Base-by-base conservation (phyloP, 2,113 vertebrate genomes). In the Rutilus rutilus region DNA sequence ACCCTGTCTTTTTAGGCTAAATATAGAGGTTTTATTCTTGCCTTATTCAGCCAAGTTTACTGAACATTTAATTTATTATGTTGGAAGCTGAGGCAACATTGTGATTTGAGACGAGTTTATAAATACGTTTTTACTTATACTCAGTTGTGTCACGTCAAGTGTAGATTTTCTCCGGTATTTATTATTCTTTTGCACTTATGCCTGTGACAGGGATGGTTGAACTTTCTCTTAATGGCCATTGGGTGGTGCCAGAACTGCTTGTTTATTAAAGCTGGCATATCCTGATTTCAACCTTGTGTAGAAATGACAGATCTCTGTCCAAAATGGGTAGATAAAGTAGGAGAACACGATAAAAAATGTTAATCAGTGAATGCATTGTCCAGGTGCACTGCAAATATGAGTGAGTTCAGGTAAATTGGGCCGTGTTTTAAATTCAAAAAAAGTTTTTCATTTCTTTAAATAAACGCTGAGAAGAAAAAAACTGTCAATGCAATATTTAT, bases 161-260 rank as follows among this genome's bases (percentile, higher is more conserved):
- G 54, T n/a, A n/a, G 67, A 17, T 73, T 73, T 73, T 42, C 36
- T 42, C 36, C 10, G 42, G 69, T 5, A 6, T 73, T 42, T 71
- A 71, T 71, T 42, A 8, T 42, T 42, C 17, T 42, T n/a, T 17
- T 69, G 30, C 36, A 36, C 69, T 42, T 9, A 1, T 36, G 30
- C 15, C 30, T 36, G 7, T 36, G 4, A 73, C 39, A 73, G 10
- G 10, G 21, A 73, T 42, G 2, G 19, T 21, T 73, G 21, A 73
- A n/a, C 4, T 42, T 73, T 83, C 67, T 59, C 33, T 36, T 73
- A 19, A 73, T 33, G 33, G 19, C 47, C 82, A 62, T 17, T 45
- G n/a, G 82, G 54, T 21, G 69, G 71, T 30, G 71, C 57, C 74
- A 84, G n/a, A 27, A 62, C 59, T 60, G 19, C 65, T 62, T 47